Evolutionary conservation across 1,140 invertebrate genomes (phyloP).

Genomic region (Diorhabda elongata): DNA sequence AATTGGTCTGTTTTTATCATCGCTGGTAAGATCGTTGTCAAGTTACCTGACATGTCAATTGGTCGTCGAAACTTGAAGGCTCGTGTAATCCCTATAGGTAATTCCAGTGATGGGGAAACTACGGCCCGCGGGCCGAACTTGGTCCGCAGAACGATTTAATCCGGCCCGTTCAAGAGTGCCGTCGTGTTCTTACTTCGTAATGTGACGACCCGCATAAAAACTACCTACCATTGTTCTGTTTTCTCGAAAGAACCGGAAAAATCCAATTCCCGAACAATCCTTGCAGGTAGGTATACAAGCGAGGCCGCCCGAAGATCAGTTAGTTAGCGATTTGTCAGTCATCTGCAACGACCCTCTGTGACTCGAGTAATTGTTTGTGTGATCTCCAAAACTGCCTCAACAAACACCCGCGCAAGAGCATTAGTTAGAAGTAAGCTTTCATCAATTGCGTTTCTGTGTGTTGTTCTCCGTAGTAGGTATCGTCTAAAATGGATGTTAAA

Average conservation of each 20-base stretch:
- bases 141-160: neutral
- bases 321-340: neutral
- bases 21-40: no score
- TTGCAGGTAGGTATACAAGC: slow-evolving; percentile 1
- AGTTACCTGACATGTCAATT: no score
- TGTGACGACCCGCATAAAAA: no score
- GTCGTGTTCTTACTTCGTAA: neutral
- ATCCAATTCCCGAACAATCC: neutral
- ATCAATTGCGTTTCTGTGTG: no score
- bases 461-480: no score
- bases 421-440: no score
- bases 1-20: no score
- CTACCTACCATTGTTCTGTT: neutral
- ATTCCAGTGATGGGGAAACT: neutral
- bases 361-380: neutral
- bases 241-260: neutral
- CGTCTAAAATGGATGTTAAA: no score
- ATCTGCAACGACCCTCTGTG: neutral
- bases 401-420: neutral
- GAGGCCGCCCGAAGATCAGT: neutral
- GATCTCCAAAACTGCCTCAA: neutral
- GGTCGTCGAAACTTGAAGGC: no score
- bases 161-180: neutral
- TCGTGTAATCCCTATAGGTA: no score
- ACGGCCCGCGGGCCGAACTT: neutral